Percentiles rank a stretch among this genome's conserved stretches.
Conservation (phyloP, 2,888 invertebrate genomes). For the Drosophila kokeensis region DNA sequence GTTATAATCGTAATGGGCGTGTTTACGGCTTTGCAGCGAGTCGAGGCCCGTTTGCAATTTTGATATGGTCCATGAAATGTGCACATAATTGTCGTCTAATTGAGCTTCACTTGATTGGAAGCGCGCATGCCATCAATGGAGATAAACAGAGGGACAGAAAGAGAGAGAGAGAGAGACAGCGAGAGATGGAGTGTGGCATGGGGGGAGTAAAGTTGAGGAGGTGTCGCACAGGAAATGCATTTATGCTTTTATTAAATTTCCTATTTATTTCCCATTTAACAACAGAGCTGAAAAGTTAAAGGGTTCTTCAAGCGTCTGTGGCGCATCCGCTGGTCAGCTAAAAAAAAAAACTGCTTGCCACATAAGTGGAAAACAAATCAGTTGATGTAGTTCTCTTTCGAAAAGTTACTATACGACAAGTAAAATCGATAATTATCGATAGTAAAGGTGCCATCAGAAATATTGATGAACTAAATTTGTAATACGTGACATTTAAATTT, state of each 20-base stretch:
- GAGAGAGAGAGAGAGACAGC: background rate
- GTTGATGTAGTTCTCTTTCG: background rate
- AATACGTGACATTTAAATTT: background rate
- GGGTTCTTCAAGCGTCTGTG: slow-evolving; percentile 48
- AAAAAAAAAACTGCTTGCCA: slow-evolving; percentile 1
- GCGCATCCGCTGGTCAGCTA: slow-evolving; percentile 49
- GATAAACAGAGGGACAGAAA: background rate
- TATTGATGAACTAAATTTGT: background rate
- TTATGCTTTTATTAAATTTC: slow-evolving; percentile 66
- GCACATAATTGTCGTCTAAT: slow-evolving; percentile 32
- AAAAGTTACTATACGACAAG: background rate
- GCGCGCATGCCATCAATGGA: background rate
- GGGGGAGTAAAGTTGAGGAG: background rate
- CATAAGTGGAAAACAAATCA: background rate
- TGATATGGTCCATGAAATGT: slow-evolving; percentile 25
- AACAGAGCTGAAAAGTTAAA: slow-evolving; percentile 18
- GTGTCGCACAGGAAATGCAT: slow-evolving; percentile 57
- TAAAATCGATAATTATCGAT: background rate
- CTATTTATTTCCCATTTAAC: slow-evolving; percentile 26
- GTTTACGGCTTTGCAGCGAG: slow-evolving; percentile 11
- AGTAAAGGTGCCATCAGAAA: background rate
- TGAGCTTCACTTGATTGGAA: slow-evolving; percentile 12
- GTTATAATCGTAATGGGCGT: slow-evolving; percentile 4
- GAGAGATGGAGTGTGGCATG: background rate
- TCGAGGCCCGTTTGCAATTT: slow-evolving; percentile 18